Base-by-base conservation (phyloP, 2,113 vertebrate genomes). In the Suricata suricatta region DNA sequence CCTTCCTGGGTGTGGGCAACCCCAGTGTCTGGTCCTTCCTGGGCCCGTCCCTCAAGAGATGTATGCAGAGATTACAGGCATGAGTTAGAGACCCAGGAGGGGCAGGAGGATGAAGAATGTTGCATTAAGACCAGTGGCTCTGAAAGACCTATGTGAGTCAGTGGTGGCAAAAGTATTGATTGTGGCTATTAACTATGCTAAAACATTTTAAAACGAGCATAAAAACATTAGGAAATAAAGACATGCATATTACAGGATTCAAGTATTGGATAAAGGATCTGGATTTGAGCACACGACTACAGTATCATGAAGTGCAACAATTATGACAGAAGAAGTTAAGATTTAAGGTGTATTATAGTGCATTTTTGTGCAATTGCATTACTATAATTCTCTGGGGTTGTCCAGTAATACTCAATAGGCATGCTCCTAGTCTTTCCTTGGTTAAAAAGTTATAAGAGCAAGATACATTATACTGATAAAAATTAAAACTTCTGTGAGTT, bases 401-500 rank as follows among this genome's bases (percentile, higher is more conserved):
- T 33, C 41, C 11, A 60, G 17, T 63, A 64, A n/a, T 27, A 72
- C 27, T 85, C 72, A 76, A 13, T 23, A 68, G 72, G 29, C 29
- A 80, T 54, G 12, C 52, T 93, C 69, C 68, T 33, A 60, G 41
- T 69, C 88, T 69, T 92, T 81, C 77, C 82, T 31, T 91, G 63
- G 33, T 64, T 88, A 91, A 88, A 72, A 33, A 77, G 27, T 87
- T 95, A 25, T 1, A 38, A 77, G 38, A 93, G n/a, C 33, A 88
- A 85, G 94, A 52, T 47, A 16, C 23, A 44, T 63, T 76, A 14
- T 60, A 64, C 6, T 64, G n/a, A 66, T 86, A 90, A 88, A 93
- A 93, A 82, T 81, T 11, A 97, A 96, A 95, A 68, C 41, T 82
- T 33, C n/a, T 52, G 3, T 95, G 27, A 15, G 15, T 93, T 71